These are phyloP conservation scores for Babylonia areolata DNA, from an alignment of 1,140 invertebrate species.

Conservation along the genomic window DNA sequence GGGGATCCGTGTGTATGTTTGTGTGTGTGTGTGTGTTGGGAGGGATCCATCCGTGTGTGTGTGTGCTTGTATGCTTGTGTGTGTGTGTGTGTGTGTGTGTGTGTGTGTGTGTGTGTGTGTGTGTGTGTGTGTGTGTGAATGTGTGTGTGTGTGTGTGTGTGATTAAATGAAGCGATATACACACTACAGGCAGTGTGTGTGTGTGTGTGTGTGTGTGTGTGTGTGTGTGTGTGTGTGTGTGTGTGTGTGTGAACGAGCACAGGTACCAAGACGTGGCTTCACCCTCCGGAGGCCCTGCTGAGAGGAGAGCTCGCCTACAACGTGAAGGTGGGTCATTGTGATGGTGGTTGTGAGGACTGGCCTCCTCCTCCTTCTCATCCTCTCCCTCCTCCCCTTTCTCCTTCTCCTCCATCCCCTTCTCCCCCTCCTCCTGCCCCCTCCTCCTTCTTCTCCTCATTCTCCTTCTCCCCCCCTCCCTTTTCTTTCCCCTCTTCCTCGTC, in stretches of 20 bases:
- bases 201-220: slow-evolving; percentile 6
- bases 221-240: background rate
- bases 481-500: too few species aligned
- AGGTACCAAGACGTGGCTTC: slow-evolving; percentile 85
- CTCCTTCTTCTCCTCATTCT: too few species aligned
- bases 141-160: background rate
- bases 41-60: background rate
- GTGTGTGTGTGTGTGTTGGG: slow-evolving; percentile 20
- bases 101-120: background rate
- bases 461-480: too few species aligned
- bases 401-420: too few species aligned
- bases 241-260: background rate
- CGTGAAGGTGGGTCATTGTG: slow-evolving; percentile 87
- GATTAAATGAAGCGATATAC: too few species aligned
- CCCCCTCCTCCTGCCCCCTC: too few species aligned
- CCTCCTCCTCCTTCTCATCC: too few species aligned
- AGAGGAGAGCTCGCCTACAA: slow-evolving; percentile 96
- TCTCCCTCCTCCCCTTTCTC: too few species aligned
- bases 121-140: background rate
- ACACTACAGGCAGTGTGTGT: too few species aligned
- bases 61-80: background rate
- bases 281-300: slow-evolving; percentile 92
- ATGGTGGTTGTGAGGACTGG: too few species aligned
- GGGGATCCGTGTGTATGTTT: background rate
- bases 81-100: slow-evolving; percentile 16